Conservation (phyloP, 2,888 invertebrate genomes). For the Encarsia formosa region DNA sequence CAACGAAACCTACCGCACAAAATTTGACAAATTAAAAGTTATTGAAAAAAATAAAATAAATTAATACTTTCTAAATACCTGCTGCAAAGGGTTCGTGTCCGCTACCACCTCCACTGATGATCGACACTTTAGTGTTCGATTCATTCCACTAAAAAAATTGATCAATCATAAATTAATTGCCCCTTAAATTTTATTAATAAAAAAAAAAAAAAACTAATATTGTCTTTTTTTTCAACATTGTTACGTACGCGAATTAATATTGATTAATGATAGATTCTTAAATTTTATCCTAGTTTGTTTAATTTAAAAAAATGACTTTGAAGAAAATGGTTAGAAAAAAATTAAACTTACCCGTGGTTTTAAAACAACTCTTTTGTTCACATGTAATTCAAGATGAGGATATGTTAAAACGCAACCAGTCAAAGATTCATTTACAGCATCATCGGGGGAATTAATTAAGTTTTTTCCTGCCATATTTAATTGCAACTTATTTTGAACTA, state of each 20-base stretch:
- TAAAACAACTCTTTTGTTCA: slow-evolving; percentile 39
- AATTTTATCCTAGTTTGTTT: too few relatives aligned
- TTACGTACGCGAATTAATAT: background rate
- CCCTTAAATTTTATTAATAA: background rate
- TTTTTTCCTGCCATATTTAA: slow-evolving; percentile 34
- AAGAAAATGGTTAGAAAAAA: background rate
- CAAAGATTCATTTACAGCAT: slow-evolving; percentile 41
- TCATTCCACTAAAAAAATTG: slow-evolving; percentile 33
- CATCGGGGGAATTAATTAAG: slow-evolving; percentile 39
- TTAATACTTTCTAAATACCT: slow-evolving; percentile 32
- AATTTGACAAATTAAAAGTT: background rate
- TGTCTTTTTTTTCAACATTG: background rate
- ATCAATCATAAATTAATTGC: background rate
- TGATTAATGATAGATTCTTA: too few relatives aligned
- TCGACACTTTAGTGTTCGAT: slow-evolving; percentile 50
- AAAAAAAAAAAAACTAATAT: background rate
- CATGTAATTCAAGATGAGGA: slow-evolving; percentile 42
- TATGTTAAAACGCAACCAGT: slow-evolving; percentile 39
- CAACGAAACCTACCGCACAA: slow-evolving; percentile 71
- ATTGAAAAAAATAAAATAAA: background rate
- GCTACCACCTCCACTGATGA: slow-evolving; percentile 76
- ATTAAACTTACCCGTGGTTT: slow-evolving; percentile 37
- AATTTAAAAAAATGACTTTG: background rate
- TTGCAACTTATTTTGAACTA: too few relatives aligned
- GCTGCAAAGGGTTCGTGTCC: slow-evolving; percentile 71